phyloP scores from a whole-genome alignment of 2,797 vertebrate species.

The Sciurus carolinensis region DNA sequence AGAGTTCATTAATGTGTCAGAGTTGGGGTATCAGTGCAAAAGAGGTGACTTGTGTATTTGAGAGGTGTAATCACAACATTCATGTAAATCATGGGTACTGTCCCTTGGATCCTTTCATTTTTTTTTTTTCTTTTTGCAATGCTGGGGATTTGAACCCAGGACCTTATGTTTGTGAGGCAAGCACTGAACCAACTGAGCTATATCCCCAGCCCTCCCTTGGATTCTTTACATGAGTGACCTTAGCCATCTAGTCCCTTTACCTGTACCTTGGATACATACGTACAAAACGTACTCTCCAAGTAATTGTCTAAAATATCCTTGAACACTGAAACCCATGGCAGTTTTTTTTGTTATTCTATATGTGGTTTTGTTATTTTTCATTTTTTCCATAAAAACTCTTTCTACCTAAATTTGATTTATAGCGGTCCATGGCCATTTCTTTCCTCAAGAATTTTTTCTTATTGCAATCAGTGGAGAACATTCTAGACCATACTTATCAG shows the following conservation, averaged over 20 bases:
- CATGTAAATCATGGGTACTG: neutral
- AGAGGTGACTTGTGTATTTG: neutral
- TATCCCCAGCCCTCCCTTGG: neutral
- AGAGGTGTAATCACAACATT: neutral
- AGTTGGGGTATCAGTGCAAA: neutral
- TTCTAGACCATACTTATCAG: slow-evolving; percentile 8
- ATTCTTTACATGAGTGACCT: neutral
- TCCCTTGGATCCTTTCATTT: neutral
- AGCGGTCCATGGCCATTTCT: neutral
- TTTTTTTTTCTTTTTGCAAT: too few relatives aligned
- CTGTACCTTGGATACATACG: neutral
- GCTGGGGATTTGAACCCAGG: too few relatives aligned
- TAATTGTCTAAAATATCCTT: neutral
- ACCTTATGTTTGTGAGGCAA: too few relatives aligned
- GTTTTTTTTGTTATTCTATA: neutral
- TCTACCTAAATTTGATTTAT: neutral
- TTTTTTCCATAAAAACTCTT: slow-evolving; percentile 3
- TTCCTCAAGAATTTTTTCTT: neutral
- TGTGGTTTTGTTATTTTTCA: slow-evolving; percentile 27
- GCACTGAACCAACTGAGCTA: too few relatives aligned
- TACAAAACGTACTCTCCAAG: neutral
- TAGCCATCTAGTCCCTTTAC: neutral
- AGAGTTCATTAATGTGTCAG: slow-evolving; percentile 10
- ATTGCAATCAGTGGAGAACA: neutral
- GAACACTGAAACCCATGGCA: neutral